Percentiles rank a stretch among this genome's conserved stretches.
Conservation (phyloP, 2,797 vertebrate genomes). For the Clarias pachynema region DNA sequence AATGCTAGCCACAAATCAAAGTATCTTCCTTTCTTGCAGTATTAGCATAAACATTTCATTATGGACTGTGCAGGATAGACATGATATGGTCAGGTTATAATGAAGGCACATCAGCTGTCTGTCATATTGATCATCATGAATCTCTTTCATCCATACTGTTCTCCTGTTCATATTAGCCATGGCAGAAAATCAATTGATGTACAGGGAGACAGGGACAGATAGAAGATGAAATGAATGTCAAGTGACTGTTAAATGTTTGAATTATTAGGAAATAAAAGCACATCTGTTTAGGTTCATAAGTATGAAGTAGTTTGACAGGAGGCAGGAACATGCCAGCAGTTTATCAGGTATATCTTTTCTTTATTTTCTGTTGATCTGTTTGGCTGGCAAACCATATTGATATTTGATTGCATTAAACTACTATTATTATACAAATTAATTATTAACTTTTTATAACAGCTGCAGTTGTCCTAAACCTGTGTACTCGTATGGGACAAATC, state of each 20-base stretch:
- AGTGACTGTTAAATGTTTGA: slow-evolving; percentile 18
- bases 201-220: neutral
- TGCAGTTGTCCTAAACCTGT: neutral
- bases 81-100: neutral
- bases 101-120: neutral
- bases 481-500: neutral
- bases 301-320: neutral
- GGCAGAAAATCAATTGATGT: slow-evolving; percentile 46
- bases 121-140: slow-evolving; percentile 13
- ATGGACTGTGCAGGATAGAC: neutral
- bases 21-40: neutral
- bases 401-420: slow-evolving; percentile 8
- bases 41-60: neutral
- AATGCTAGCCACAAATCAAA: slow-evolving; percentile 10
- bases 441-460: neutral
- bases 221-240: slow-evolving; percentile 9
- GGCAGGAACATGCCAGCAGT: neutral
- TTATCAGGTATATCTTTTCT: neutral
- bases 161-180: slow-evolving; percentile 11
- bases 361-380: neutral
- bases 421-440: neutral
- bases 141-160: slow-evolving; percentile 11
- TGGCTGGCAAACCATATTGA: neutral
- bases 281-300: slow-evolving; percentile 13
- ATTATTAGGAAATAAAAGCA: slow-evolving; percentile 29